Conservation (phyloP, 2,797 vertebrate species). For the Chelmon rostratus region DNA sequence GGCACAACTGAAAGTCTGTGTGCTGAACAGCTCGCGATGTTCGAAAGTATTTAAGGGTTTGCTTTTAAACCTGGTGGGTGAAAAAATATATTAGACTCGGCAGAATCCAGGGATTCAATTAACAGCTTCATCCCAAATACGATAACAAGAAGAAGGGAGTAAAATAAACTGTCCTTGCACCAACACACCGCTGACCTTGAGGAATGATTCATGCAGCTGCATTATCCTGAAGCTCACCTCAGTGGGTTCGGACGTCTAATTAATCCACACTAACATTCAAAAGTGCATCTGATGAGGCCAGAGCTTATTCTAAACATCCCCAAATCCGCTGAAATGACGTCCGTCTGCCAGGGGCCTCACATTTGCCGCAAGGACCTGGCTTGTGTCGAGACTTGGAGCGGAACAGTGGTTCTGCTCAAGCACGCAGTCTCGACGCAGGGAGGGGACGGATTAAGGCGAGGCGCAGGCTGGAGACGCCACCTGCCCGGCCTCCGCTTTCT, state of each 20-base stretch:
- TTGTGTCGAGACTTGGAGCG: conserved; percentile 27
- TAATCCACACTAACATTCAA: conserved; percentile 36
- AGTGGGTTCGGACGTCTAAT: conserved; percentile 40
- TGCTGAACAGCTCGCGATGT: too few relatives aligned
- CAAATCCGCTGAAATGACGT: conserved; percentile 27
- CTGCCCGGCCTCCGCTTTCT: conserved; percentile 43
- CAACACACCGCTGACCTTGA: conserved; percentile 53
- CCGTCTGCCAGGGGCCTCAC: conserved; percentile 3
- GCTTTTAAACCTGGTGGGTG: background rate
- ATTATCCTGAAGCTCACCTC: conserved; percentile 27
- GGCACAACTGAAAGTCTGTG: too few relatives aligned
- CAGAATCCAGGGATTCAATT: conserved; percentile 46
- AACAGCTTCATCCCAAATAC: background rate
- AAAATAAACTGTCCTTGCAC: conserved; percentile 26
- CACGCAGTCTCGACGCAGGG: conserved; percentile 20
- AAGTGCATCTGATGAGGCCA: conserved; percentile 29
- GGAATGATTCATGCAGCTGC: conserved; percentile 36
- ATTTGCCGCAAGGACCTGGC: background rate
- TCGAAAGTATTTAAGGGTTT: background rate
- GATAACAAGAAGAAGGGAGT: conserved; percentile 18
- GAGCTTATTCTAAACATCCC: conserved; percentile 28
- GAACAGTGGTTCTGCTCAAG: conserved; percentile 52
- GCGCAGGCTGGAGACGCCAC: conserved; percentile 57
- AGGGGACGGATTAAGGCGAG: conserved; percentile 40
- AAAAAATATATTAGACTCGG: background rate